A percentile compares a stretch with the other conserved stretches of the same genome.
These are phyloP conservation scores for Hylyphantes graminicola DNA, from an alignment of 1,140 invertebrate species.

Conservation along the genomic window DNA sequence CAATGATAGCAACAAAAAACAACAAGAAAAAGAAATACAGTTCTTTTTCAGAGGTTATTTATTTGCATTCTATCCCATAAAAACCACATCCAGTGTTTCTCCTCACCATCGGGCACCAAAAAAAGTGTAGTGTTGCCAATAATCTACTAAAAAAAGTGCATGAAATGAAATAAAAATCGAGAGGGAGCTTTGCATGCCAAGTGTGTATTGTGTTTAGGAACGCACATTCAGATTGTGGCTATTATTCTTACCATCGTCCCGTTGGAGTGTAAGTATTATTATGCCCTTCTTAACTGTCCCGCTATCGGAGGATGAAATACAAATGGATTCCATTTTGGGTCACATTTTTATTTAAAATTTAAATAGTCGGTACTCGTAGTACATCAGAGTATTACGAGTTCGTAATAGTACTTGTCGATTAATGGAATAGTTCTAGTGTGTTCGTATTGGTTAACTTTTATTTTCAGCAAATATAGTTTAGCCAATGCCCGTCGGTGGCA, in stretches of 20 bases:
- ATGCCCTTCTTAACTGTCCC: slow-evolving; percentile 49
- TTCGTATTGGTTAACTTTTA: no score
- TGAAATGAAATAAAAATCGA: slow-evolving; percentile 6
- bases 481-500: no score
- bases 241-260: slow-evolving; percentile 55
- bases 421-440: no score
- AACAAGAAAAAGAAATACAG: background rate
- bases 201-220: background rate
- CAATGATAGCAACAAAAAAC: background rate
- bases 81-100: slow-evolving; percentile 35
- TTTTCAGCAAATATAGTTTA: no score
- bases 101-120: slow-evolving; percentile 1
- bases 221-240: slow-evolving; percentile 40
- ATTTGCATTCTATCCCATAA: slow-evolving; percentile 50
- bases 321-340: background rate
- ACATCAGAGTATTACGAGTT: no score
- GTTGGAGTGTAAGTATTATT: slow-evolving; percentile 54
- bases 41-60: slow-evolving; percentile 26
- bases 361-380: no score
- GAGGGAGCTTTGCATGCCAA: background rate
- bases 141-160: slow-evolving; percentile 41
- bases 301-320: slow-evolving; percentile 19
- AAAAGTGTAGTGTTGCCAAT: slow-evolving; percentile 40
- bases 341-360: background rate
- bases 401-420: no score